Evolutionary conservation across 2,888 invertebrate genomes (phyloP).

Genomic region (Campopleginae sp.): DNA sequence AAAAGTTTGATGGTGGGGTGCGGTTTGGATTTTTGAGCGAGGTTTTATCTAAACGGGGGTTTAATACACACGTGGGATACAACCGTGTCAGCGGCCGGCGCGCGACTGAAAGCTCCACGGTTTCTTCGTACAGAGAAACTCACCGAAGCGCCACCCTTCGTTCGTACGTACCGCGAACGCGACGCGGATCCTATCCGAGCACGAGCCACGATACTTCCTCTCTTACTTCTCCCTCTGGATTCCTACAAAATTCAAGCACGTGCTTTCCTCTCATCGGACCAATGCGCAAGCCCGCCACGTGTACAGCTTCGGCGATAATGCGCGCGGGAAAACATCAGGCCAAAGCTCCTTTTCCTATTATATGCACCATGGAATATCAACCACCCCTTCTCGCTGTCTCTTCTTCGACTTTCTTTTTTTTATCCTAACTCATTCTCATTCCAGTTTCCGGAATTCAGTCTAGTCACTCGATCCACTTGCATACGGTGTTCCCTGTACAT

Average conservation of each 20-base stretch:
- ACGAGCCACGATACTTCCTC: conserved; percentile 16
- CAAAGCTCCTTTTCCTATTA: conserved; percentile 33
- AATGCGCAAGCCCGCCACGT: conserved; percentile 67
- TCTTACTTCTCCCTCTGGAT: neutral
- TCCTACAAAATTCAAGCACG: conserved; percentile 56
- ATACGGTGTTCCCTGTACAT: neutral
- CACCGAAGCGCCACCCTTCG: conserved; percentile 46
- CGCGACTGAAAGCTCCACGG: conserved; percentile 80
- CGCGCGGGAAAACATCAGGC: conserved; percentile 61
- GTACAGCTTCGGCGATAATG: conserved; percentile 37
- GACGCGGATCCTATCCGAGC: conserved; percentile 26
- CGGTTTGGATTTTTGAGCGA: conserved; percentile 43
- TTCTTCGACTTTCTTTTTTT: neutral
- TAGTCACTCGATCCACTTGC: conserved; percentile 63
- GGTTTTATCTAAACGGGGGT: conserved; percentile 65
- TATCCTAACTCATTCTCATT: neutral
- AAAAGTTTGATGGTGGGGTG: conserved; percentile 35
- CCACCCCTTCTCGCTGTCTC: neutral
- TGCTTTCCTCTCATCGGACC: conserved; percentile 31
- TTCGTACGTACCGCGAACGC: conserved; percentile 36
- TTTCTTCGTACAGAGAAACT: conserved; percentile 65
- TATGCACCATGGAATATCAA: conserved; percentile 20
- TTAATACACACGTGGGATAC: conserved; percentile 72
- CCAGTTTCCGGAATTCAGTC: conserved; percentile 56
- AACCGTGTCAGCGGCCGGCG: conserved; percentile 83